Conservation (phyloP, 2,888 invertebrate species). For the Hoplodrina ambigua region DNA sequence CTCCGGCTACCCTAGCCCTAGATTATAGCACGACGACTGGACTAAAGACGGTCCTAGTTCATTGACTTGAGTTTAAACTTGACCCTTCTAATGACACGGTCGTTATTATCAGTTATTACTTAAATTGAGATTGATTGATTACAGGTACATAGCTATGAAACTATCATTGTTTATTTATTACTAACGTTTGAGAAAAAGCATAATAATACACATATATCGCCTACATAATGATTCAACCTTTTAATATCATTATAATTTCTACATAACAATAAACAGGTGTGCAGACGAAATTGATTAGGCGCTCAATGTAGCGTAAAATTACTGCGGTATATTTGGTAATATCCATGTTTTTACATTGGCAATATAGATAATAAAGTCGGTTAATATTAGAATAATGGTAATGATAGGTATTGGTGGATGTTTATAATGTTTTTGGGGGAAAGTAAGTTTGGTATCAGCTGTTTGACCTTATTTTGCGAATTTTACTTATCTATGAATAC, state of each 20-base stretch:
- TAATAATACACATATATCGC: too few species aligned
- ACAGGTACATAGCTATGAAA: too few species aligned
- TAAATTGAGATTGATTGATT: too few species aligned
- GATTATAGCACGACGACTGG: too few species aligned
- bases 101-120: too few species aligned
- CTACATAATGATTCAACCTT: neutral
- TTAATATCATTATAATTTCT: neutral
- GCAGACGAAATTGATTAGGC: slow-evolving; percentile 58
- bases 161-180: too few species aligned
- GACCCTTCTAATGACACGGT: too few species aligned
- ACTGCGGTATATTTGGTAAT: slow-evolving; percentile 8
- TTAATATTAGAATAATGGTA: slow-evolving; percentile 6
- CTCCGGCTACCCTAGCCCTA: too few species aligned
- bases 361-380: slow-evolving; percentile 13
- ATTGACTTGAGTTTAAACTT: too few species aligned
- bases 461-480: neutral
- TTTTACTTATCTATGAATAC: too few species aligned
- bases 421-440: neutral
- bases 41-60: too few species aligned
- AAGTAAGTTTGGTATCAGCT: neutral
- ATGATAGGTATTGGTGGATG: neutral
- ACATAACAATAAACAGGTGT: slow-evolving; percentile 54
- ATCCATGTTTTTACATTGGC: slow-evolving; percentile 1
- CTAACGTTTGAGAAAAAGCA: too few species aligned
- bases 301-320: slow-evolving; percentile 68